Conservation (phyloP, 2,888 invertebrate species). For the Nectonema munidae region DNA sequence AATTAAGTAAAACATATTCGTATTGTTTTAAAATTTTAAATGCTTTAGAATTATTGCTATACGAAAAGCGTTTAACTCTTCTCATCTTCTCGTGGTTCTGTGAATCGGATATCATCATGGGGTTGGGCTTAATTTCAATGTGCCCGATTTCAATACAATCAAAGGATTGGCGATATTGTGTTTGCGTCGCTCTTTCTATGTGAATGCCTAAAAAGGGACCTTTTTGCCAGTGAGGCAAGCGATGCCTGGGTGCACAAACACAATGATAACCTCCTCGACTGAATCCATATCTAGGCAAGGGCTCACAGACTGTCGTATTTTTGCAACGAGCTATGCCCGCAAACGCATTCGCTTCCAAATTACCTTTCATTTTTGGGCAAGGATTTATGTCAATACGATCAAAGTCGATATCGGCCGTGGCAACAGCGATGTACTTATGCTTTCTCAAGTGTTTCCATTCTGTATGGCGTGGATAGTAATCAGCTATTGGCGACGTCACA, state of each 20-base stretch:
- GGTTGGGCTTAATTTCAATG: too few species aligned
- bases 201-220: constrained; percentile 70
- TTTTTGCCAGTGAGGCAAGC: constrained; percentile 50
- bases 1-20: too few species aligned
- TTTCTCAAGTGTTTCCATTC: constrained; percentile 66
- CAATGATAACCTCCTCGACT: constrained; percentile 76
- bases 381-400: constrained; percentile 87
- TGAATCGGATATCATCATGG: too few species aligned
- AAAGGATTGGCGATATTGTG: constrained; percentile 53
- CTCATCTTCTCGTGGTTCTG: too few species aligned
- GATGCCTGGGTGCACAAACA: constrained; percentile 45
- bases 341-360: constrained; percentile 53
- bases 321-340: constrained; percentile 62
- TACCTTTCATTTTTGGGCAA: constrained; percentile 57
- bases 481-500: constrained; percentile 68
- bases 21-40: too few species aligned
- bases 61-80: too few species aligned
- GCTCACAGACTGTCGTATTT: constrained; percentile 69
- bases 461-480: constrained; percentile 68
- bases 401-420: constrained; percentile 75
- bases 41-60: too few species aligned
- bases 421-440: constrained; percentile 63
- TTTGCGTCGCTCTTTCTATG: constrained; percentile 56
- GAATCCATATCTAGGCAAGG: constrained; percentile 73
- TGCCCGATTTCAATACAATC: constrained; percentile 59